Percentiles rank a stretch among this genome's conserved stretches.
phyloP scores from a whole-genome alignment of 2,888 invertebrate species.

The Sesamia inferens region DNA sequence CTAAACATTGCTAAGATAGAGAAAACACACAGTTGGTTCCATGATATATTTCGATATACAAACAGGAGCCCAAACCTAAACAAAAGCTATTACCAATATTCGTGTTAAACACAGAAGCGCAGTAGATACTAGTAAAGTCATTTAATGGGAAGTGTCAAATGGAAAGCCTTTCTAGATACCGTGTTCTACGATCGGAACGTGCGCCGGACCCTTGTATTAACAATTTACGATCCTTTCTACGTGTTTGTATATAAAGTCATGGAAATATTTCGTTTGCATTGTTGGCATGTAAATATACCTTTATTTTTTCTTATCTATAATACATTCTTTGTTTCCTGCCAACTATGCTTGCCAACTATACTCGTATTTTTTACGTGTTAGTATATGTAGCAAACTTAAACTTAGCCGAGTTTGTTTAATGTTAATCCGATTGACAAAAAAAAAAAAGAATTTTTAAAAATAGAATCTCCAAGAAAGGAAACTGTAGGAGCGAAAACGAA shows the following conservation, averaged over 20 bases:
- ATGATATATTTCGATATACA: neutral
- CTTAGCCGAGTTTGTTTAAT: no score
- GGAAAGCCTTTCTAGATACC: conserved; percentile 72
- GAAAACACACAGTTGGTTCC: neutral
- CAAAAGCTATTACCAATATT: neutral
- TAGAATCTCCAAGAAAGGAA: neutral
- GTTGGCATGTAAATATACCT: conserved; percentile 21
- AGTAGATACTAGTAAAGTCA: neutral
- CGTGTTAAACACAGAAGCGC: neutral
- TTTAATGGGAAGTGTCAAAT: conserved; percentile 36
- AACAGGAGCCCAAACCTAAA: neutral
- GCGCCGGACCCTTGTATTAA: conserved; percentile 71
- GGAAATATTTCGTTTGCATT: conserved; percentile 54
- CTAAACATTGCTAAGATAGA: neutral
- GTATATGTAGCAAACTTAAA: neutral
- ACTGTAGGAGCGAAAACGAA: conserved; percentile 25
- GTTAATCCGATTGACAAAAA: no score
- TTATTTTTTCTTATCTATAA: conserved; percentile 27
- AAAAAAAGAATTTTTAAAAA: conserved; percentile 1
- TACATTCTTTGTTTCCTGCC: conserved; percentile 29
- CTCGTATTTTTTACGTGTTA: conserved; percentile 7
- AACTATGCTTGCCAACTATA: conserved; percentile 40
- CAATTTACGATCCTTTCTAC: conserved; percentile 70
- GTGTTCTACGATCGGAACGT: conserved; percentile 66
- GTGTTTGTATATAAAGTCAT: conserved; percentile 63